A percentile compares a stretch with the other conserved stretches of the same genome.
phyloP scores from a whole-genome alignment of 2,797 vertebrate genomes.

The Platalea minor region DNA sequence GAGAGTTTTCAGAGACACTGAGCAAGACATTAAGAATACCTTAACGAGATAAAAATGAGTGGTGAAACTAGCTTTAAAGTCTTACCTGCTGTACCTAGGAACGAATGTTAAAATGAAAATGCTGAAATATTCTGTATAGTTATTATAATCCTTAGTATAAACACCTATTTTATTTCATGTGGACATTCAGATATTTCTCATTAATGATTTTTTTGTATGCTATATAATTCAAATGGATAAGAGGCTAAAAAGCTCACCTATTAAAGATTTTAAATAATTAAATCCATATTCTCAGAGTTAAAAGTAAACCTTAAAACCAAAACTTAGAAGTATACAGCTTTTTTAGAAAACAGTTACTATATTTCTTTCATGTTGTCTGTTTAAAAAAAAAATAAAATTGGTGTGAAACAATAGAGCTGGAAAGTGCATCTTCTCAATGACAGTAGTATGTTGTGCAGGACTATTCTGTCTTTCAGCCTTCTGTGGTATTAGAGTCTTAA shows the following conservation, averaged over 20 bases:
- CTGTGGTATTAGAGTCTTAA: background rate
- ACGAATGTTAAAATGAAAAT: background rate
- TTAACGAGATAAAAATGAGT: background rate
- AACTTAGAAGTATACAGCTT: background rate
- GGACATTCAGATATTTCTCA: background rate
- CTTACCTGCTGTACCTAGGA: background rate
- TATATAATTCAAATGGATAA: background rate
- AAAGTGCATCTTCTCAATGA: background rate
- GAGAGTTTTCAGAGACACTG: background rate
- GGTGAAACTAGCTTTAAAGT: background rate
- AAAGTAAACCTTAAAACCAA: background rate
- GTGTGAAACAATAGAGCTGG: background rate
- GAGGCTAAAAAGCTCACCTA: background rate
- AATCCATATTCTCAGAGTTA: background rate
- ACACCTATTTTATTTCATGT: background rate
- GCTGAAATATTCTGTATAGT: background rate
- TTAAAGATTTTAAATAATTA: background rate
- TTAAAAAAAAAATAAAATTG: background rate
- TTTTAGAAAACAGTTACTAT: background rate
- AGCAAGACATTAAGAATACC: background rate
- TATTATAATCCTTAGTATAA: background rate
- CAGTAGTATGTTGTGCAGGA: background rate
- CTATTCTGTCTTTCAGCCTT: background rate
- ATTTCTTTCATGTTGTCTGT: background rate
- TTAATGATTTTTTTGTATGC: background rate